Evolutionary conservation across 2,113 vertebrate genomes (phyloP).

Genomic region (Geothlypis trichas): DNA sequence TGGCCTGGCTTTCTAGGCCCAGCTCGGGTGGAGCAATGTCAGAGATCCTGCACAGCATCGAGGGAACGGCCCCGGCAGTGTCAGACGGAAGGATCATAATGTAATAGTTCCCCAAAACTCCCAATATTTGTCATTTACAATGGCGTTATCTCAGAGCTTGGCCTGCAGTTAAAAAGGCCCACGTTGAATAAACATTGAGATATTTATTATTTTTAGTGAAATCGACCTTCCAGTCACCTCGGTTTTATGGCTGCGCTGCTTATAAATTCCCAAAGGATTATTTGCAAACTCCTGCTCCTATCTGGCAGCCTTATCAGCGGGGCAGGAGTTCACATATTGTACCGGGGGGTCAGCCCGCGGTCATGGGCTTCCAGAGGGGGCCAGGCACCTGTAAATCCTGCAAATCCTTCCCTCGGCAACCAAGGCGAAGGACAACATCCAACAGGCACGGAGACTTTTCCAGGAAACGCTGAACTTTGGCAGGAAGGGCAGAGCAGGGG

Average conservation of each 20-base stretch:
- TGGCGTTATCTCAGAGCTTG: constrained; percentile 75
- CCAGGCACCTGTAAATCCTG: constrained; percentile 83
- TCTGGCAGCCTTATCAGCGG: constrained; percentile 82
- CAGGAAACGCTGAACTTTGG: constrained; percentile 82
- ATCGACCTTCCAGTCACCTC: constrained; percentile 82
- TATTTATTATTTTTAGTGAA: constrained; percentile 83
- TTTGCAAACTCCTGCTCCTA: constrained; percentile 77
- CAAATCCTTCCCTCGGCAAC: constrained; percentile 77
- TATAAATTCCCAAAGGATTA: constrained; percentile 81
- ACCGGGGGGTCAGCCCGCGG: constrained; percentile 76
- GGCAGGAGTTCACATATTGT: constrained; percentile 81
- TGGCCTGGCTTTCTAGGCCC: constrained; percentile 2
- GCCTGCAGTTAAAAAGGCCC: constrained; percentile 76
- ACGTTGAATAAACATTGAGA: constrained; percentile 79
- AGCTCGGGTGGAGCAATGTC: constrained; percentile 41
- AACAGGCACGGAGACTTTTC: constrained; percentile 70
- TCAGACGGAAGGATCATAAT: constrained; percentile 76
- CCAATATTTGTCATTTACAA: constrained; percentile 79
- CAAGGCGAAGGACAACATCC: constrained; percentile 76
- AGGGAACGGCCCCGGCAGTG: constrained; percentile 63
- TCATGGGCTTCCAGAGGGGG: constrained; percentile 79
- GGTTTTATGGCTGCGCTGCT: constrained; percentile 77
- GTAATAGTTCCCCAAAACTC: constrained; percentile 69
- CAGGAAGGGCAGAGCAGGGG: constrained; percentile 81
- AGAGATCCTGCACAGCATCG: constrained; percentile 25